Conservation (phyloP, 2,888 invertebrate genomes). For the Beris morrisii region DNA sequence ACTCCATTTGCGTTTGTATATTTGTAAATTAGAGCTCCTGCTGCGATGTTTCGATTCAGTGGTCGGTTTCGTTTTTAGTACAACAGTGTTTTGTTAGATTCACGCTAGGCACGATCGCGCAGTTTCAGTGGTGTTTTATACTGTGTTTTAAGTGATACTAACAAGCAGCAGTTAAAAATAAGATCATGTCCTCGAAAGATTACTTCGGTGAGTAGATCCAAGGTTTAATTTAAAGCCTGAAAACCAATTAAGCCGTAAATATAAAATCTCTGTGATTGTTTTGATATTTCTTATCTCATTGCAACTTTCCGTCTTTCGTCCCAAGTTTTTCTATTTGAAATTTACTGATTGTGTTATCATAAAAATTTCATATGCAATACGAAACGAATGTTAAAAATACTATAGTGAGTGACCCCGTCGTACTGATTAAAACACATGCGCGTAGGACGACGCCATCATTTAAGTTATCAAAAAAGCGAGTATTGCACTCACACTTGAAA, state of each 20-base stretch:
- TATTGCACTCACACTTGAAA: too few species aligned
- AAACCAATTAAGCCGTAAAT: too few species aligned
- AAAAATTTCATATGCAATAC: slow-evolving; percentile 23
- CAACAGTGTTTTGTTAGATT: slow-evolving; percentile 31
- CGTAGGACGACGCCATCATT: slow-evolving; percentile 13
- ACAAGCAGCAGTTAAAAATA: not conserved
- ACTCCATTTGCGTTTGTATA: slow-evolving; percentile 23
- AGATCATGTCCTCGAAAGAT: slow-evolving; percentile 34
- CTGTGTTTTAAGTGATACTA: not conserved
- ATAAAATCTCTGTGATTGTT: slow-evolving; percentile 1
- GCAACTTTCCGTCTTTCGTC: not conserved
- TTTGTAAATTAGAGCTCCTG: slow-evolving; percentile 26
- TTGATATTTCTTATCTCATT: not conserved
- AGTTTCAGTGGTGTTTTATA: not conserved
- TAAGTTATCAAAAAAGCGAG: too few species aligned
- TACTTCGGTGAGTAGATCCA: slow-evolving; percentile 30
- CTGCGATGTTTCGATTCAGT: slow-evolving; percentile 27
- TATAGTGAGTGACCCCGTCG: not conserved
- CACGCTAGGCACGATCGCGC: slow-evolving; percentile 25
- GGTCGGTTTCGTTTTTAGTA: slow-evolving; percentile 17
- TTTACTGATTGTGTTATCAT: slow-evolving; percentile 36
- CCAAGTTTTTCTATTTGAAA: not conserved
- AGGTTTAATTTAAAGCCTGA: too few species aligned
- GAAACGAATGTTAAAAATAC: not conserved
- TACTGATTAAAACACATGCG: slow-evolving; percentile 6